Percentiles rank a stretch among this genome's conserved stretches.
These are phyloP conservation scores for Ganaspis sp. DNA, from an alignment of 1,140 invertebrate genomes.

Conservation along the genomic window DNA sequence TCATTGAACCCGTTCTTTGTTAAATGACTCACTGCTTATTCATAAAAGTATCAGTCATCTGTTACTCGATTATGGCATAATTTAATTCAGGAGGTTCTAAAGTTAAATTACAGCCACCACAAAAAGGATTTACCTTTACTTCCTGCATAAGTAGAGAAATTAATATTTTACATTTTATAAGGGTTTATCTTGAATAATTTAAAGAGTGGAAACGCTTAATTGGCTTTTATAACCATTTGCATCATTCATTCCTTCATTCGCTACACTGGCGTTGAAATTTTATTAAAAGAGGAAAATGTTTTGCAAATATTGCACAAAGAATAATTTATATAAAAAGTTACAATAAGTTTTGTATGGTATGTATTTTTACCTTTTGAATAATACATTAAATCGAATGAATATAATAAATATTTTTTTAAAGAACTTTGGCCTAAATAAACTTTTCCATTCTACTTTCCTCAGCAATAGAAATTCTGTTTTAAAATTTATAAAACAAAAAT, in stretches of 20 bases:
- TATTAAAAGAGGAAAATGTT: neutral
- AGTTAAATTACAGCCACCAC: neutral
- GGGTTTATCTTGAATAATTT: neutral
- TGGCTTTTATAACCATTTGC: neutral
- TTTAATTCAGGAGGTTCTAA: neutral
- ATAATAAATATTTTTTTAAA: too few relatives aligned
- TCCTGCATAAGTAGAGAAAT: neutral
- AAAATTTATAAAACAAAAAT: too few relatives aligned
- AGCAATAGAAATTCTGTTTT: too few relatives aligned
- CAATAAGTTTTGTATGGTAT: neutral
- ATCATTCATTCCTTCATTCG: neutral
- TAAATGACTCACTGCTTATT: neutral
- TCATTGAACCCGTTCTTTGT: neutral
- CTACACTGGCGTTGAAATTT: neutral
- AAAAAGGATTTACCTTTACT: conserved; percentile 5
- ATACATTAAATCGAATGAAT: too few relatives aligned
- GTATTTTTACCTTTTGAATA: too few relatives aligned
- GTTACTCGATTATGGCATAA: conserved; percentile 1
- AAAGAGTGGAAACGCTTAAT: neutral
- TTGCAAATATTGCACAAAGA: neutral
- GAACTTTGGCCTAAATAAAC: too few relatives aligned
- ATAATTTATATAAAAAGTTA: neutral
- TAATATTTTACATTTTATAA: neutral
- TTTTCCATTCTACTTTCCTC: too few relatives aligned
- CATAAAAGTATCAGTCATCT: conserved; percentile 2